A percentile compares a stretch with the other conserved stretches of the same genome.
Conservation (phyloP, 2,888 invertebrate species). For the Lamproptera curius region DNA sequence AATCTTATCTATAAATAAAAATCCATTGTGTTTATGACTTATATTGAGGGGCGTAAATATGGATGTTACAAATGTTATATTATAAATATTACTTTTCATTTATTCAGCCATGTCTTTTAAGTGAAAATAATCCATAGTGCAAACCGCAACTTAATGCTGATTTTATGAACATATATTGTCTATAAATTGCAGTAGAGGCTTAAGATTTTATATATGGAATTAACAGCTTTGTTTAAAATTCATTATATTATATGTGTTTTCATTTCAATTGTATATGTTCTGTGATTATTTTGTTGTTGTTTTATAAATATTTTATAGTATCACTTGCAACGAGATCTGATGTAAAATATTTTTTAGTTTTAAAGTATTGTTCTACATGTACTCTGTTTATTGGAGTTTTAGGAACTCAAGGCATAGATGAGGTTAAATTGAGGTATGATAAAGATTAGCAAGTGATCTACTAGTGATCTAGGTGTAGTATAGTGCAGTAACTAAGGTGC, state of each 20-base stretch:
- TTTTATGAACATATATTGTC: too few relatives aligned
- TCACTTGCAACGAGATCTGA: slow-evolving; percentile 25
- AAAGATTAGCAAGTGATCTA: slow-evolving; percentile 5
- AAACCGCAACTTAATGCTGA: too few relatives aligned
- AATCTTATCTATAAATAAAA: too few relatives aligned
- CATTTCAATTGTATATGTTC: slow-evolving; percentile 21
- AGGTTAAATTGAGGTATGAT: slow-evolving; percentile 5
- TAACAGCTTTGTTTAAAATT: too few relatives aligned
- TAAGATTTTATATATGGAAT: too few relatives aligned
- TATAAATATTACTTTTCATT: too few relatives aligned
- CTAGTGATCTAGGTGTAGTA: background rate
- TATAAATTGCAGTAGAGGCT: too few relatives aligned
- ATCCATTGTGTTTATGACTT: too few relatives aligned
- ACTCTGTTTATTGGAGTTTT: background rate
- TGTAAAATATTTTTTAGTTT: slow-evolving; percentile 4
- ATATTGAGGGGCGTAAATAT: too few relatives aligned
- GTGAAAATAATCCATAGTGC: too few relatives aligned
- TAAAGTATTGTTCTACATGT: background rate
- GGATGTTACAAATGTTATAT: too few relatives aligned
- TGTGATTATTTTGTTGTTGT: slow-evolving; percentile 51
- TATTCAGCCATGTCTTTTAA: too few relatives aligned
- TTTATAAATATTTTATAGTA: slow-evolving; percentile 34
- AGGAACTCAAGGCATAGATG: slow-evolving; percentile 8
- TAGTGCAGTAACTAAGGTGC: background rate
- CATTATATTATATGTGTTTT: slow-evolving; percentile 14